Conservation (phyloP, 2,113 vertebrate genomes). For the Excalfactoria chinensis region DNA sequence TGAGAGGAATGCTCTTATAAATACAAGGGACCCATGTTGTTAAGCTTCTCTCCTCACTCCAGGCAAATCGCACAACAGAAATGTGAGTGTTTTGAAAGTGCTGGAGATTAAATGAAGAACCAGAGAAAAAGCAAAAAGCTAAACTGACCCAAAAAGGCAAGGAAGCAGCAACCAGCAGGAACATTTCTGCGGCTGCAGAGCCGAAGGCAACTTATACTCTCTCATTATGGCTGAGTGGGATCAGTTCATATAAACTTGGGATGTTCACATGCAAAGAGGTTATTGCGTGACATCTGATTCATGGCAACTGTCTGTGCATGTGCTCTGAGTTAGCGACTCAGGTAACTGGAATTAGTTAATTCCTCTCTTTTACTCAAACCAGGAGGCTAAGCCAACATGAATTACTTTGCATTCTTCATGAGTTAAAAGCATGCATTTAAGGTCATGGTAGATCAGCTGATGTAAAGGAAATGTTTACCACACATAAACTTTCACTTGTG, state of each 20-base stretch:
- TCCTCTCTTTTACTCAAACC: constrained; percentile 10
- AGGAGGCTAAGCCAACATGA: background rate
- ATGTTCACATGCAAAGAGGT: constrained; percentile 3
- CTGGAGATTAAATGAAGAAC: constrained; percentile 27
- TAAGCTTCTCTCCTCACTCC: constrained; percentile 47
- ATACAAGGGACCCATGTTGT: constrained; percentile 33
- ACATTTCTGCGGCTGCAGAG: background rate
- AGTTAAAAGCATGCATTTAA: background rate
- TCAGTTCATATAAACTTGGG: constrained; percentile 3
- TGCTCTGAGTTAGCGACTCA: constrained; percentile 9
- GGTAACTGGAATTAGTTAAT: constrained; percentile 56
- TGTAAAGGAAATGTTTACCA: background rate
- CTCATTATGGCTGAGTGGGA: constrained; percentile 5
- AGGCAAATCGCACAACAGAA: constrained; percentile 42
- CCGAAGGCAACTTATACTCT: background rate
- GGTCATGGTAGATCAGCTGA: background rate
- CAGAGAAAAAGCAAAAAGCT: background rate
- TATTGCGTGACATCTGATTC: constrained; percentile 22
- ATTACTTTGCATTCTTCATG: constrained; percentile 9
- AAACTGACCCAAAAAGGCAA: background rate
- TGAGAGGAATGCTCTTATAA: constrained; percentile 45
- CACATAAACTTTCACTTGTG: background rate
- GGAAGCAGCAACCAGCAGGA: background rate
- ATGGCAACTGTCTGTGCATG: constrained; percentile 34
- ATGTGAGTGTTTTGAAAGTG: background rate